Evolutionary conservation across 37 sponge, comb jelly and placozoan species (phyloP).

Genomic region (Halichondria panicea): DNA sequence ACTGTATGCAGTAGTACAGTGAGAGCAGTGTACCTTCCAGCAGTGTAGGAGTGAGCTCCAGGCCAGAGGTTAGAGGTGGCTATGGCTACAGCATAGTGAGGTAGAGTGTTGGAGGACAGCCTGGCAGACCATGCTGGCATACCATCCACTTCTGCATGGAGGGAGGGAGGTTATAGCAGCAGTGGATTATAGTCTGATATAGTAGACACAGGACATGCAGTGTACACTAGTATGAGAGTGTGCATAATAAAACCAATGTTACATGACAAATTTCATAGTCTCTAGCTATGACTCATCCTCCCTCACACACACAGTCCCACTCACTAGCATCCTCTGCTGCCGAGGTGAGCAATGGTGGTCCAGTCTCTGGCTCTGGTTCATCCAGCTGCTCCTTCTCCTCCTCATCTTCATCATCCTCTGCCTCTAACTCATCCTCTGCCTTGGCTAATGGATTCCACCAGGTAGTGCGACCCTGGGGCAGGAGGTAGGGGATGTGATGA

Average conservation of each 20-base stretch:
- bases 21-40: constrained; percentile 55
- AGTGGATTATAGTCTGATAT: not conserved
- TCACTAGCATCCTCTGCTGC: constrained; percentile 84
- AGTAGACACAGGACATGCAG: not conserved
- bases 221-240: not conserved
- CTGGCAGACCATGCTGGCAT: constrained; percentile 89
- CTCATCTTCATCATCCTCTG: constrained; percentile 92
- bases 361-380: constrained; percentile 92
- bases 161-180: not conserved
- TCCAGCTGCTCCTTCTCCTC: constrained; percentile 94
- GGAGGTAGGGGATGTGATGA: constrained; percentile 89
- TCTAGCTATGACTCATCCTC: not conserved
- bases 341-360: constrained; percentile 94
- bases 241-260: not conserved
- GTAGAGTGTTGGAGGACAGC: constrained; percentile 79
- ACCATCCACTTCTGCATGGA: constrained; percentile 78
- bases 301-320: not conserved
- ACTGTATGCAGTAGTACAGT: not conserved
- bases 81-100: constrained; percentile 86
- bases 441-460: constrained; percentile 99
- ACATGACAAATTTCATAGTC: not conserved
- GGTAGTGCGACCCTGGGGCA: constrained; percentile 95
- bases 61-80: constrained; percentile 98
- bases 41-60: constrained; percentile 84
- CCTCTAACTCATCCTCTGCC: constrained; percentile 97